Conservation (phyloP, 37 sponge, comb jelly and placozoan species). For the Cliona cf. orientalis region DNA sequence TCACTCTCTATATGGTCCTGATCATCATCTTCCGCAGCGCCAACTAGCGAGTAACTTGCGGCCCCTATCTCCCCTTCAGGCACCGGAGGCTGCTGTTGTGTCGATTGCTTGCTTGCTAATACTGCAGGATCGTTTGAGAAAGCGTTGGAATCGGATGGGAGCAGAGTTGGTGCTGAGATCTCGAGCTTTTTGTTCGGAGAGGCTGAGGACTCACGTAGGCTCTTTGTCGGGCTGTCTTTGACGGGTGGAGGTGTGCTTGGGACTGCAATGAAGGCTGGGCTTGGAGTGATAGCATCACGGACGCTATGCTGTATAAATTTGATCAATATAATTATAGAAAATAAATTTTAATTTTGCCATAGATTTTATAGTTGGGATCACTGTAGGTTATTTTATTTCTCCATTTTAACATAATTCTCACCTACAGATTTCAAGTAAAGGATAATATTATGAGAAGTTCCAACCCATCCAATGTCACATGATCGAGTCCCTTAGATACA, state of each 20-base stretch:
- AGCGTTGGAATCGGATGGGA: background rate
- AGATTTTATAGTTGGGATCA: too few relatives aligned
- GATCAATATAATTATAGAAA: too few relatives aligned
- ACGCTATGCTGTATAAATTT: too few relatives aligned
- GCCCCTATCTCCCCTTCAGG: background rate
- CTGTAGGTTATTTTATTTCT: background rate
- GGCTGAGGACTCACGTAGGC: background rate
- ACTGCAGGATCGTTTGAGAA: too few relatives aligned
- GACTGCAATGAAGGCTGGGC: constrained; percentile 28
- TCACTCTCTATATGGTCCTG: too few relatives aligned
- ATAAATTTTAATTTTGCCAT: too few relatives aligned
- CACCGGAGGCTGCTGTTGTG: constrained; percentile 1
- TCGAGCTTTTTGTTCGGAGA: background rate
- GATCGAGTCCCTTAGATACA: too few relatives aligned
- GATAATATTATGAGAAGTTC: background rate
- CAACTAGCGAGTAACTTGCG: background rate
- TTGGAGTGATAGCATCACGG: constrained; percentile 26
- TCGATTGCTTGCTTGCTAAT: background rate
- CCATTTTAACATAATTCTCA: background rate
- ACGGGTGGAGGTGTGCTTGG: constrained; percentile 22
- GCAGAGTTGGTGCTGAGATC: background rate
- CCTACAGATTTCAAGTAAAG: background rate
- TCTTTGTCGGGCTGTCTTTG: background rate
- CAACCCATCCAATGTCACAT: background rate
- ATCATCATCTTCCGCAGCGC: background rate